Evolutionary conservation across 2,797 vertebrate species (phyloP), one percentile per base, ranked within the genome.

Genomic region (Hemibagrus guttatus): DNA sequence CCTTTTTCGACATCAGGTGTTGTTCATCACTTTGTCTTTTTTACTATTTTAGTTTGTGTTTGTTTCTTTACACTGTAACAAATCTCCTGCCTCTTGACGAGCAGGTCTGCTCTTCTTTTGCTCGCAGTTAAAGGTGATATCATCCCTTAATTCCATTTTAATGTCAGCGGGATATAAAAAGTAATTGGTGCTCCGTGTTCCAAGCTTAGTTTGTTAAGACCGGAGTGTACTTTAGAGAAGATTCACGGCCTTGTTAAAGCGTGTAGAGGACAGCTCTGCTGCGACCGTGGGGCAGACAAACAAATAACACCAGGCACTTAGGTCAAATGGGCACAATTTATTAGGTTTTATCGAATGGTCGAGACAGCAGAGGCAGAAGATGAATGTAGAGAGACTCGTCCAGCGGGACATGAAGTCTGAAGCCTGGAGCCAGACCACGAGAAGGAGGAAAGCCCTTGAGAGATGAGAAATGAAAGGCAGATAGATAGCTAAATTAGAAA

Each of bases 221-320:
- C 61, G 76, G 56, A 85, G 68, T 72, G 85, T 63, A 23, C 75
- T 90, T 92, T 78, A 85, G 78, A 84, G 58, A 75, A 87, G 85
- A 90, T 90, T 90, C 87, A 87, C 69, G 54, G 59, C 87, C 90
- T 91, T 83, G 19, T 92, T 92, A 92, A 87, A 52, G 31, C 76
- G 83, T 64, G 83, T 31, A 84, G 64, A 88, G 85, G 85, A 85
- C 81, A 81, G 74, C 78, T 83, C 89, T 84, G 86, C 86, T 87
- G 87, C 91, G 91, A 88, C 90, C 12, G 9, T 69, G 72, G 85
- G 54, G 63, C 59, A 46, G 26, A 71, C 56, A 87, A 88, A 88
- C 90, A 90, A 92, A 89, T 89, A 92, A 90, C 84, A 87, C 23
- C 0, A 71, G 84, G 69, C 82, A 86, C 81, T 91, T 86, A 87